Evolutionary conservation across 2,888 invertebrate genomes (phyloP).

Genomic region (Liodrosophila aerea): DNA sequence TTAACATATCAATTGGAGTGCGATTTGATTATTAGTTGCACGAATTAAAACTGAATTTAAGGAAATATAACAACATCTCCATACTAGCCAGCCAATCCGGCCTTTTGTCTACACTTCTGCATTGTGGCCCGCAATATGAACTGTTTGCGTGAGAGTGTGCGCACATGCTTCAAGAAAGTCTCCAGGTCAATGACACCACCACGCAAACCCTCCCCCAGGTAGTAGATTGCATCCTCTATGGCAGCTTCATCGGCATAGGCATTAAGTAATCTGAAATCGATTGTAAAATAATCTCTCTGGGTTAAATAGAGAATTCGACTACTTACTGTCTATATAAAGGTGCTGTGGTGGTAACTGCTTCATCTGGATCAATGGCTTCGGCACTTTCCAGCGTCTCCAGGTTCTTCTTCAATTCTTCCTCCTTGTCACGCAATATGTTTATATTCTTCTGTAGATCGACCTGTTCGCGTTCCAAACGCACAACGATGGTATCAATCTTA

Average conservation of each 20-base stretch:
- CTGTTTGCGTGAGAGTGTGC: constrained; percentile 96
- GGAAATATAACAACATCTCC: constrained; percentile 19
- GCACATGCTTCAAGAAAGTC: constrained; percentile 97
- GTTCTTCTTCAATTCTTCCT: constrained; percentile 91
- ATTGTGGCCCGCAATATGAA: constrained; percentile 97
- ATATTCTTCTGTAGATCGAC: constrained; percentile 93
- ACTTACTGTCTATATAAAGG: constrained; percentile 96
- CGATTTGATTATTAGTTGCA: constrained; percentile 39
- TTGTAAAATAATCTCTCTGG: constrained; percentile 53
- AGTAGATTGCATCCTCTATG: constrained; percentile 98
- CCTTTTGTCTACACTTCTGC: constrained; percentile 98
- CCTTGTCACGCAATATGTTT: constrained; percentile 91
- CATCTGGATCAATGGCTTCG: constrained; percentile 95
- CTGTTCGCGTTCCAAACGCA: constrained; percentile 89
- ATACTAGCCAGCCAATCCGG: constrained; percentile 89
- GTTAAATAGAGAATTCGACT: neutral
- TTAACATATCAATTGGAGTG: constrained; percentile 55
- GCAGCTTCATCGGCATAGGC: constrained; percentile 99
- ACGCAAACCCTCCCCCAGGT: constrained; percentile 96
- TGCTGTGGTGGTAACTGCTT: constrained; percentile 97
- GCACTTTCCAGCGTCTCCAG: constrained; percentile 89
- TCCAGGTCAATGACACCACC: constrained; percentile 97
- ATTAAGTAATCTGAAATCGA: constrained; percentile 88
- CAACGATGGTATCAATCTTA: constrained; percentile 90
- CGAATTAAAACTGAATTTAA: constrained; percentile 13